Base-by-base conservation (phyloP, 2,797 vertebrate species). In the Lacerta agilis region DNA sequence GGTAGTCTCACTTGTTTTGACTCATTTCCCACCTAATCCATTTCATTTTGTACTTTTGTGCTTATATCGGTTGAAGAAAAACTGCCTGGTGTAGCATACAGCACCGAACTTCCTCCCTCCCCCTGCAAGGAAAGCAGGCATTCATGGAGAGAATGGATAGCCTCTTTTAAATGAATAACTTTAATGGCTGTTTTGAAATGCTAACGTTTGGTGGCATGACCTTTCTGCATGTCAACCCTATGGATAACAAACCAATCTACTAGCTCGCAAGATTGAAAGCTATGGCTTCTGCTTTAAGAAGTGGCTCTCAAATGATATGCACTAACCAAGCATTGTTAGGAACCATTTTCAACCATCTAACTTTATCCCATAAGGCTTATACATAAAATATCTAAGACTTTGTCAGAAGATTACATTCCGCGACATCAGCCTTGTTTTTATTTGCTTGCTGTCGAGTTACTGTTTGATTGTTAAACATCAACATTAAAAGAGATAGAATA, bases 211-310 rank as follows among this genome's bases (percentile, higher is more conserved):
- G 55, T 94, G 95, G 92, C 93, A 58, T 41, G 92, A 95, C 92
- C 95, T 97, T 96, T 95, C 94, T 91, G 84, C 79, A 87, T 88
- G 90, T 91, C 95, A 95, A 72, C 87, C 81, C 77, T 86, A 83
- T 27, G 89, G 93, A 85, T 43, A 91, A 78, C 73, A 90, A 94
- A 89, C 18, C 0, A 2, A 83, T 38, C 5, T 89, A 83, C 81
- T 82, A 88, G 89, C 85, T 69, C 78, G 25, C 25, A 87, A 82
- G 41, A 66, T 29, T 0, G 8, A 82, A 84, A 87, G 75, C 36
- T 0, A 0, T 73, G 80, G 36, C n/a, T 86, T 90, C 73, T 86
- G 55, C 38, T 43, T 90, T 73, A 77, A 1, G 3, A 92, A 55
- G 5, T 33, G 18, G 61, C 85, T 92, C 45, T 90, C 45, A 87